These are phyloP conservation scores for Ctenopoma multispine DNA, from an alignment of 2,797 vertebrate genomes.

Conservation along the genomic window DNA sequence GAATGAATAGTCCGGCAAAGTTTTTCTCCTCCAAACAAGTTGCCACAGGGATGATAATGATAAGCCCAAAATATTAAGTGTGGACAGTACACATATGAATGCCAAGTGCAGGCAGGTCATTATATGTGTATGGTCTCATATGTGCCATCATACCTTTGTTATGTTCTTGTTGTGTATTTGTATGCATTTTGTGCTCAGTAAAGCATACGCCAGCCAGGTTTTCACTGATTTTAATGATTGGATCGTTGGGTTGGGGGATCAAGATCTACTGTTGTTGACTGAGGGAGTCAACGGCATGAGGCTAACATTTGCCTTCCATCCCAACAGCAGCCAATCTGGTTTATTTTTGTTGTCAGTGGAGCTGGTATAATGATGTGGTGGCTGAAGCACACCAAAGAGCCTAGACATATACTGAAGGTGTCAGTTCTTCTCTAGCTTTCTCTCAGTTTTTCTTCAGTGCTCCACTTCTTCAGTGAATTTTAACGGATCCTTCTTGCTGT, in stretches of 20 bases:
- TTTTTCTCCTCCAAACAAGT: slow-evolving; percentile 60
- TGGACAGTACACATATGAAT: slow-evolving; percentile 17
- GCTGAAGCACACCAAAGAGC: neutral
- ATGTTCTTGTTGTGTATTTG: slow-evolving; percentile 16
- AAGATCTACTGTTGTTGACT: slow-evolving; percentile 44
- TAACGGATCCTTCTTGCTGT: neutral
- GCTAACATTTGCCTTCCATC: slow-evolving; percentile 29
- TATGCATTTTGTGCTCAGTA: slow-evolving; percentile 11
- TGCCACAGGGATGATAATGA: slow-evolving; percentile 57
- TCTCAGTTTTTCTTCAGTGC: slow-evolving; percentile 12
- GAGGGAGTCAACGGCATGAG: slow-evolving; percentile 31
- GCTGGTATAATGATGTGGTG: slow-evolving; percentile 30
- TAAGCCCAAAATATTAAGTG: slow-evolving; percentile 40
- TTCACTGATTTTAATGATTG: slow-evolving; percentile 51
- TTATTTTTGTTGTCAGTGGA: slow-evolving; percentile 23
- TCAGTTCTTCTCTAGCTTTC: neutral
- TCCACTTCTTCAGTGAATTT: slow-evolving; percentile 1
- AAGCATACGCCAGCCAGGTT: slow-evolving; percentile 5
- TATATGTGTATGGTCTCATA: neutral
- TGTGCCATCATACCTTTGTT: neutral
- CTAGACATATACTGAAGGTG: neutral
- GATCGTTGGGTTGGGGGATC: slow-evolving; percentile 18
- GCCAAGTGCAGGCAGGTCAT: neutral
- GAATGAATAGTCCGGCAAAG: slow-evolving; percentile 59
- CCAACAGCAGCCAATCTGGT: slow-evolving; percentile 37